Evolutionary conservation across 1,140 invertebrate genomes (phyloP).

Genomic region (Meteorus sp.): DNA sequence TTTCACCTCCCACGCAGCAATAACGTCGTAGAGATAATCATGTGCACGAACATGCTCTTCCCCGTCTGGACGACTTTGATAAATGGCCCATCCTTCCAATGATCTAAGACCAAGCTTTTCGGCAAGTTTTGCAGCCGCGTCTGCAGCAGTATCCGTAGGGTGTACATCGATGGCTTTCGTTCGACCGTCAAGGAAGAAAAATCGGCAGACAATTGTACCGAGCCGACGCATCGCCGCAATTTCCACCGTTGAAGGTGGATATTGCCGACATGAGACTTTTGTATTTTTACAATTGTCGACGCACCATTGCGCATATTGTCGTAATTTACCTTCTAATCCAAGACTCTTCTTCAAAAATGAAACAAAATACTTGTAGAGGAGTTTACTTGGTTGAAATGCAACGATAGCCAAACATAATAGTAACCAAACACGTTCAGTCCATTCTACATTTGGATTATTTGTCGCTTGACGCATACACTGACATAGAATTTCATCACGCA

Average conservation of each 20-base stretch:
- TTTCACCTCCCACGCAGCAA: conserved; percentile 89
- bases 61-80: conserved; percentile 79
- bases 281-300: conserved; percentile 89
- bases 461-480: conserved; percentile 83
- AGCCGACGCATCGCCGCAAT: conserved; percentile 90
- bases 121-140: conserved; percentile 85
- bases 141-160: conserved; percentile 89
- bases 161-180: conserved; percentile 95
- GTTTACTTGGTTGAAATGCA: conserved; percentile 89
- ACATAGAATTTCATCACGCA: conserved; percentile 86
- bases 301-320: conserved; percentile 92
- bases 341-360: conserved; percentile 78
- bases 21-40: conserved; percentile 92
- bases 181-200: conserved; percentile 93
- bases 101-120: conserved; percentile 84
- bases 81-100: conserved; percentile 92
- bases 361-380: conserved; percentile 75
- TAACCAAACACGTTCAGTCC: conserved; percentile 83
- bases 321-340: conserved; percentile 69
- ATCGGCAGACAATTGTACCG: conserved; percentile 90
- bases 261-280: conserved; percentile 77
- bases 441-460: conserved; percentile 81
- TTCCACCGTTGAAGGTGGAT: conserved; percentile 90
- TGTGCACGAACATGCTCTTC: conserved; percentile 92
- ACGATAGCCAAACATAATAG: conserved; percentile 86